Base-by-base conservation (phyloP, 2,888 invertebrate species). In the Epinotia nisella region DNA sequence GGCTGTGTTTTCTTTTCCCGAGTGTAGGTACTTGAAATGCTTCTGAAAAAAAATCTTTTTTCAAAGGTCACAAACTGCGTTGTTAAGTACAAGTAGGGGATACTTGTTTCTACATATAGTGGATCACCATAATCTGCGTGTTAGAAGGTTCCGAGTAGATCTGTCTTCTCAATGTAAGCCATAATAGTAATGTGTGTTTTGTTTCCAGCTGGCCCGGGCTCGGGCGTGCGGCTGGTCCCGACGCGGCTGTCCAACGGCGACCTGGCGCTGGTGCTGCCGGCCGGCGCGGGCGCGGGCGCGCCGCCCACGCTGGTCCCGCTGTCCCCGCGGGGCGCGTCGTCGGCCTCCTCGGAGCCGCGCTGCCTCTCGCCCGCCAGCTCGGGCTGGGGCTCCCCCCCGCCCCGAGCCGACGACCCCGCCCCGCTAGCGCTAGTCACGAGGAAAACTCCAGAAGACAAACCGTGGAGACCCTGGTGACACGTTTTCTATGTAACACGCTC, bases 401-500 rank as follows among this genome's bases (percentile, higher is more conserved):
- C 90, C 0, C 83, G 85, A 1, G 78, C 83, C 0, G 92, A 93
- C 59, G 93, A 92, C 10, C 85, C 90, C 0, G 92, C 88, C 66
- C 97, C 97, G 0, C 89, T 97, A 41, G 96, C 97, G 4, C 90
- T 97, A 78, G 97, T 97, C 19, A 96, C 96, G 80, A 95, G 96
- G 94, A 92, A 94, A 91, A 85, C 94, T 11, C 79, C 91, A 81
- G 96, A 96, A 82, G 96, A 96, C 59, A 96, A 96, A 82, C 96
- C 96, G 35, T 97, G 97, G 97, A 94, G 97, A 82, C 97, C 97
- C 2, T 97, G 97, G 97, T 96, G 93, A 94, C 90, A n/a, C 58
- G 58, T 2, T 19, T 39, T 41, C n/a, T 41, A 24, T 41, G 55
- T 55, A 21, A 21, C 19, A 5, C 19, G 13, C 17, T 17, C 59